phyloP scores from a whole-genome alignment of 2,888 invertebrate species.

The Schizotus pectinicornis region DNA sequence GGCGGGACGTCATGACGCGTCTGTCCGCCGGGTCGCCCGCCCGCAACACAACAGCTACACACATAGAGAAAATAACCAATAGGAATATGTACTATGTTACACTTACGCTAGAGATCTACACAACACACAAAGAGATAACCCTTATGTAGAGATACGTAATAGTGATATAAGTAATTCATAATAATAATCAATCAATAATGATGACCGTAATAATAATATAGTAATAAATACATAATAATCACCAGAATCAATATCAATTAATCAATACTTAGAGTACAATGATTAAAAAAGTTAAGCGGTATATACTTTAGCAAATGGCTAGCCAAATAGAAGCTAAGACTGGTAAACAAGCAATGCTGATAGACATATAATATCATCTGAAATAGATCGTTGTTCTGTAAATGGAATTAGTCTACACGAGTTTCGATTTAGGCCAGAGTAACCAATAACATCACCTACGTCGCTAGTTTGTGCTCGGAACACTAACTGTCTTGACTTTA shows the following conservation, averaged over 20 bases:
- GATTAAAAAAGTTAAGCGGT: conserved; percentile 46
- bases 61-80: conserved; percentile 59
- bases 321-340: conserved; percentile 58
- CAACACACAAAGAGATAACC: conserved; percentile 60
- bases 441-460: conserved; percentile 53
- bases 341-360: conserved; percentile 58
- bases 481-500: conserved; percentile 41
- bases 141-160: conserved; percentile 55
- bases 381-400: conserved; percentile 61
- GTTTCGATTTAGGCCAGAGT: conserved; percentile 60
- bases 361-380: conserved; percentile 57
- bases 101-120: conserved; percentile 59
- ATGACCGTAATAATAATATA: conserved; percentile 40
- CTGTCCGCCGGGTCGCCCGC: conserved; percentile 47
- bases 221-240: conserved; percentile 26
- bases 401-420: conserved; percentile 60
- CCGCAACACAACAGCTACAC: conserved; percentile 59
- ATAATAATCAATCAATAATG: conserved; percentile 43
- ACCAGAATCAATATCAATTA: conserved; percentile 42
- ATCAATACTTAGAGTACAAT: conserved; percentile 37
- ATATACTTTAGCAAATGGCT: conserved; percentile 52
- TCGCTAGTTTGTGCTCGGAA: conserved; percentile 52
- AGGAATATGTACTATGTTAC: conserved; percentile 58
- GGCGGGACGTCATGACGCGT: conserved; percentile 36
- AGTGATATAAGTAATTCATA: conserved; percentile 53